These are phyloP conservation scores for Anas capensis DNA, from an alignment of 2,797 vertebrate genomes.

Conservation along the genomic window DNA sequence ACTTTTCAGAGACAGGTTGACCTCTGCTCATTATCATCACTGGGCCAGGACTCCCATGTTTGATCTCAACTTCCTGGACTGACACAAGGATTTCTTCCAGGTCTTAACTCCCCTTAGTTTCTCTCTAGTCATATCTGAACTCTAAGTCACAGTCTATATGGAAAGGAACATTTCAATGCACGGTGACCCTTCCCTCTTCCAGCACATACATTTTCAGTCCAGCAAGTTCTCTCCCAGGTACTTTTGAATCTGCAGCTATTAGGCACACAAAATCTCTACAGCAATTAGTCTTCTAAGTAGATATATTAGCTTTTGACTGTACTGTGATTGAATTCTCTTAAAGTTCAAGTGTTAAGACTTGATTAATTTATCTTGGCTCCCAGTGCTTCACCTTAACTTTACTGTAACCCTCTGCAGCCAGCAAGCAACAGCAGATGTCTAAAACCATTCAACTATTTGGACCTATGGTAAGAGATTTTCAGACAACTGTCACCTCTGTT, in stretches of 20 bases:
- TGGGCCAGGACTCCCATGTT: conserved; percentile 12
- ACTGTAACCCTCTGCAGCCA: neutral
- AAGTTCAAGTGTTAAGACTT: neutral
- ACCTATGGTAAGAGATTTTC: neutral
- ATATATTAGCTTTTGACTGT: neutral
- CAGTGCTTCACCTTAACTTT: neutral
- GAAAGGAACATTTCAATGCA: neutral
- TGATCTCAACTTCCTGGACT: conserved; percentile 31
- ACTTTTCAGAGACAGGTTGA: conserved; percentile 19
- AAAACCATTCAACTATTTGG: neutral
- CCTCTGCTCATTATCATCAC: conserved; percentile 23
- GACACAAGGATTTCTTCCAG: neutral
- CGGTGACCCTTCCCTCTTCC: neutral
- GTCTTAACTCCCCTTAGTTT: conserved; percentile 27
- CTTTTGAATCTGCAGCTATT: neutral
- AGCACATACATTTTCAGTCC: fast-evolving
- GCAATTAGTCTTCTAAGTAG: neutral
- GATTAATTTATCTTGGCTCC: conserved; percentile 7
- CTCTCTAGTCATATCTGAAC: neutral
- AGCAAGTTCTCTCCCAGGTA: neutral
- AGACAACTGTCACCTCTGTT: fast-evolving
- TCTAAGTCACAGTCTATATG: neutral
- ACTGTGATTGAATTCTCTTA: neutral
- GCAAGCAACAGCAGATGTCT: neutral
- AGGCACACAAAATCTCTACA: neutral